These are phyloP conservation scores for Pachydiplax longipennis DNA, from an alignment of 2,888 invertebrate species.

Conservation along the genomic window DNA sequence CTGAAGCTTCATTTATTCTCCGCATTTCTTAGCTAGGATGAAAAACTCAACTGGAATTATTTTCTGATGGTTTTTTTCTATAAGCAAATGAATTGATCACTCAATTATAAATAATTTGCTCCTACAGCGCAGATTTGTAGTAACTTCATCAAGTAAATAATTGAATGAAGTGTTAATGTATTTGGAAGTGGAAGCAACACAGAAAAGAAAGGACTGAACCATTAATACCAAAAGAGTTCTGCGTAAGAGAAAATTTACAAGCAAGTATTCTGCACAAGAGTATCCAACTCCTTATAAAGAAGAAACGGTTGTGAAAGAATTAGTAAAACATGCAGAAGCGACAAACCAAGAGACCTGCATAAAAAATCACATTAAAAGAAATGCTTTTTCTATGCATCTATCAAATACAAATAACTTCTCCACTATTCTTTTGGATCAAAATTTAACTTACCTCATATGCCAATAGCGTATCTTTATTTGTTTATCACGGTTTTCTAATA, in stretches of 20 bases:
- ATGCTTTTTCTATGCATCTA: not conserved
- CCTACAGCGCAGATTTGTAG: too few relatives aligned
- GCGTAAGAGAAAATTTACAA: not conserved
- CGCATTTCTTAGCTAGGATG: too few relatives aligned
- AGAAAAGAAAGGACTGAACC: not conserved
- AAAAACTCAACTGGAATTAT: too few relatives aligned
- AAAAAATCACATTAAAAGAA: not conserved
- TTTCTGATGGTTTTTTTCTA: too few relatives aligned
- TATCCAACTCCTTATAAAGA: not conserved
- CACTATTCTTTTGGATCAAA: constrained; percentile 23
- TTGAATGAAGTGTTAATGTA: too few relatives aligned
- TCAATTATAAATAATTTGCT: too few relatives aligned
- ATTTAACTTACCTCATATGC: constrained; percentile 41
- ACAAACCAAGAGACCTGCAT: constrained; percentile 21
- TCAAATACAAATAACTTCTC: not conserved
- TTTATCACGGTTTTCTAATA: constrained; percentile 26
- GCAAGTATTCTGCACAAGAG: not conserved
- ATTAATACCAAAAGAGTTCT: not conserved
- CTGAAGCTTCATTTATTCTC: too few relatives aligned
- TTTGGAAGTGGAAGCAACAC: not conserved
- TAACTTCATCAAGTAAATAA: too few relatives aligned
- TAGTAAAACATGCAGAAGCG: constrained; percentile 28
- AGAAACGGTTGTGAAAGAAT: not conserved
- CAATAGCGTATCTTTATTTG: constrained; percentile 38
- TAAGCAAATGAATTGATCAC: too few relatives aligned